Conservation (phyloP, 2,888 invertebrate species). For the Cheilosia scutellata region DNA sequence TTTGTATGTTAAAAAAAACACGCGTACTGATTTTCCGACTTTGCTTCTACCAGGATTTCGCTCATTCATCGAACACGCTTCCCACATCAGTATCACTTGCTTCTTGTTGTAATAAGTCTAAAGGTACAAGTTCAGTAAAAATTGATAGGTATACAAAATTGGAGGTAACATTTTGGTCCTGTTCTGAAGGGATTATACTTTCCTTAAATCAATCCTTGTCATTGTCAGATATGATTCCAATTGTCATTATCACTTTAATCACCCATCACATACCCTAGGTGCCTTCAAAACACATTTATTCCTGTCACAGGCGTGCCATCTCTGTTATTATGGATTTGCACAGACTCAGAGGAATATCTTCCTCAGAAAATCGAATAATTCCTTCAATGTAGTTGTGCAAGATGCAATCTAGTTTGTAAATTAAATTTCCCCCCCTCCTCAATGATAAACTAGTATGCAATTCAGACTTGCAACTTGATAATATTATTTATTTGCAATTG, state of each 20-base stretch:
- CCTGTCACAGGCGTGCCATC: neutral
- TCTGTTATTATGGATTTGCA: neutral
- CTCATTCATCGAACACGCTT: too few species aligned
- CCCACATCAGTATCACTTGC: too few species aligned
- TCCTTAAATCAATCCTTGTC: too few species aligned
- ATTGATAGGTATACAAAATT: too few species aligned
- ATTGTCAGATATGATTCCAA: too few species aligned
- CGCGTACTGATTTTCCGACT: too few species aligned
- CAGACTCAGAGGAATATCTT: neutral
- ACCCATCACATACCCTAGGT: neutral
- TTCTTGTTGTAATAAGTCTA: too few species aligned
- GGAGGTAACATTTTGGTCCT: too few species aligned
- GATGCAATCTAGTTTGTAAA: constrained; percentile 31
- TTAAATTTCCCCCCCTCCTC: constrained; percentile 28
- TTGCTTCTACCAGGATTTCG: too few species aligned
- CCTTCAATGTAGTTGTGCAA: neutral
- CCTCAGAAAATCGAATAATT: neutral
- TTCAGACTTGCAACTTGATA: constrained; percentile 10
- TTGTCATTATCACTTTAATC: neutral
- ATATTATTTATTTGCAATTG: constrained; percentile 27
- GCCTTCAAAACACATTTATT: neutral
- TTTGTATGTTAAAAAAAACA: too few species aligned
- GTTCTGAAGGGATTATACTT: too few species aligned
- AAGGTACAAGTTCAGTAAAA: too few species aligned
- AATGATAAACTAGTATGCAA: constrained; percentile 1